These are phyloP conservation scores for Sinhomidia bicolor DNA, from an alignment of 2,888 invertebrate genomes.

Conservation along the genomic window DNA sequence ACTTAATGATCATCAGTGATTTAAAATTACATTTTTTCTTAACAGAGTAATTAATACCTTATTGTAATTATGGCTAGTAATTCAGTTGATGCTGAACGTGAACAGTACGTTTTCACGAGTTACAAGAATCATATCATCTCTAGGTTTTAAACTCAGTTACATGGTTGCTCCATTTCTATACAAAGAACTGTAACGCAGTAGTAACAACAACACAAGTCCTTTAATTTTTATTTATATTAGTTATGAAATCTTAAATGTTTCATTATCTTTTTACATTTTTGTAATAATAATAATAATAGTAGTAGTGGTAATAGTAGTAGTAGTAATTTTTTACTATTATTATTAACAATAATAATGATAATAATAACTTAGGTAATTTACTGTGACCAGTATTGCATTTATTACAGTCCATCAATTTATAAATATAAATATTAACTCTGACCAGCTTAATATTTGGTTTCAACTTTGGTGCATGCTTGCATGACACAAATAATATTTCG, in stretches of 20 bases:
- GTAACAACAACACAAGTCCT: not conserved
- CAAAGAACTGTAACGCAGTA: constrained; percentile 27
- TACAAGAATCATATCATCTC: constrained; percentile 13
- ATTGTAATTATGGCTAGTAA: constrained; percentile 46
- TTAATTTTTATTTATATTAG: not conserved
- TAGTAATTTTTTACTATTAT: not conserved
- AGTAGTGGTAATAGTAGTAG: constrained; percentile 4
- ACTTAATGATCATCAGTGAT: not conserved
- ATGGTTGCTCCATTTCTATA: constrained; percentile 1
- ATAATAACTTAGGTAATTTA: constrained; percentile 51
- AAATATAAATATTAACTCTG: constrained; percentile 74
- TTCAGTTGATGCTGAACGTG: constrained; percentile 57
- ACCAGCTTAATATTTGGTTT: constrained; percentile 72
- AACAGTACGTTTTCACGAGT: constrained; percentile 39
- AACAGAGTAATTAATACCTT: constrained; percentile 35
- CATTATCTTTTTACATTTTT: constrained; percentile 15
- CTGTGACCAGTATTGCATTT: constrained; percentile 79
- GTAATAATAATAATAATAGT: not conserved
- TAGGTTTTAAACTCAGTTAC: constrained; percentile 41
- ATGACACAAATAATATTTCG: constrained; percentile 60
- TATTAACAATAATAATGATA: not conserved
- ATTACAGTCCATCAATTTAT: constrained; percentile 79
- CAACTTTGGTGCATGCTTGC: constrained; percentile 65
- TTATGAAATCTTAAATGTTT: not conserved
- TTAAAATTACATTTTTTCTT: not conserved